These are phyloP conservation scores for Steinernema feltiae DNA, from an alignment of 1,140 invertebrate species.

Conservation along the genomic window DNA sequence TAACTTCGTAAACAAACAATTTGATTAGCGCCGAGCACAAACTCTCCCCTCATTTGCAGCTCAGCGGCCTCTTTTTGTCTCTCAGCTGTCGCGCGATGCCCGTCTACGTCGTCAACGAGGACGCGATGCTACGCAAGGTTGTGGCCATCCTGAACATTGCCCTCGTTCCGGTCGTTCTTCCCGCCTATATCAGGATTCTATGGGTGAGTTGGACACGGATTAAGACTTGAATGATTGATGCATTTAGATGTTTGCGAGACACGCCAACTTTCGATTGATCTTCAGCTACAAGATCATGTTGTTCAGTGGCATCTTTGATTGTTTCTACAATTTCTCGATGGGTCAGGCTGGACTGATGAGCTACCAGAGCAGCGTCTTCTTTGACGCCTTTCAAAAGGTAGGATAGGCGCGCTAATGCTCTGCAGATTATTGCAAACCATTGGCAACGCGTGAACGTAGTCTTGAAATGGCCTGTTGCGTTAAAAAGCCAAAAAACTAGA, in stretches of 20 bases:
- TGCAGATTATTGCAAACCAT: no score
- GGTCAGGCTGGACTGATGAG: background rate
- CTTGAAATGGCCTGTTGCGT: no score
- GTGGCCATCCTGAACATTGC: background rate
- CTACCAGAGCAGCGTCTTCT: background rate
- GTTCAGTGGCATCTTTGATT: background rate
- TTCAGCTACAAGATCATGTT: conserved; percentile 13
- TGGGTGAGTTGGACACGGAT: background rate
- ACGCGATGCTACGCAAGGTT: background rate
- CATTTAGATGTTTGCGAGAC: background rate
- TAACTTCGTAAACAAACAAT: no score
- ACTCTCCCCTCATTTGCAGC: no score
- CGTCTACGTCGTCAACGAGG: background rate
- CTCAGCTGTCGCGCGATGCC: no score
- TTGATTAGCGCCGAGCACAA: no score
- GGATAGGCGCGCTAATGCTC: background rate
- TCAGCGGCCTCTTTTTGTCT: no score
- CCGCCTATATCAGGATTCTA: background rate
- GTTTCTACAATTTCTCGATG: conserved; percentile 1
- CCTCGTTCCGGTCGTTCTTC: background rate
- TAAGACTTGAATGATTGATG: background rate
- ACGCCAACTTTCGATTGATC: background rate
- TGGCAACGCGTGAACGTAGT: no score
- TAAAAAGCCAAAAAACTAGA: no score
- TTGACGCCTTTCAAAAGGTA: background rate